Base-by-base conservation (phyloP, 2,113 vertebrate species). In the Nothoprocta perdicaria region DNA sequence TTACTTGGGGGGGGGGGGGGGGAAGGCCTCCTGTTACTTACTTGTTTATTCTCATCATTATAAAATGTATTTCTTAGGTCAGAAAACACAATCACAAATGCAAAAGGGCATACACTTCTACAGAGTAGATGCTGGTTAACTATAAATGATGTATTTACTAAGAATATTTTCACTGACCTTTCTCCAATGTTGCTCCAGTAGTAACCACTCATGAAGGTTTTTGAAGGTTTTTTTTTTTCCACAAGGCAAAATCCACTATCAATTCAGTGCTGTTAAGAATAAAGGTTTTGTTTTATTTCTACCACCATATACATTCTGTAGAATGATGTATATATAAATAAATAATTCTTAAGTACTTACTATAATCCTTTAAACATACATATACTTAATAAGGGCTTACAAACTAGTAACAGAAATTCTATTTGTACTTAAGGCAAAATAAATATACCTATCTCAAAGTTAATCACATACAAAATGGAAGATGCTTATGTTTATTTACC, bases 51-150 rank as follows among this genome's bases (percentile, higher is more conserved):
- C 58, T 10, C 35, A 67, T 6, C 46, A 29, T 12, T 14, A 43
- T 3, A 38, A 66, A 67, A 40, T 58, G 22, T 45, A 8, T 80
- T 69, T 74, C 40, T 65, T 69, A 55, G 22, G 10, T 71, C 45
- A 77, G 68, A 80, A 92, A 90, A 43, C 17, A 71, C 9, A 79
- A 6, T 5, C 23, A 63, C 13, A 76, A 63, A 65, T 6, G 19
- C 8, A 80, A 46, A 33, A 79, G 3, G 10, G 14, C 19, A n/a
- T 5, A 41, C 0, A 0, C 2, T 27, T 16, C 24, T 31, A 9
- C 24, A 82, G 26, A 63, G 12, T 67, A 9, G 23, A 24, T 38
- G 10, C 14, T 63, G 27, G 48, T 9, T 45, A 33, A 65, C 55
- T 38, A 45, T 46, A 75, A 68, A 67, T 74, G 40, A 6, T 24